Evolutionary conservation across 2,797 vertebrate species (phyloP).

Genomic region (Masticophis lateralis): DNA sequence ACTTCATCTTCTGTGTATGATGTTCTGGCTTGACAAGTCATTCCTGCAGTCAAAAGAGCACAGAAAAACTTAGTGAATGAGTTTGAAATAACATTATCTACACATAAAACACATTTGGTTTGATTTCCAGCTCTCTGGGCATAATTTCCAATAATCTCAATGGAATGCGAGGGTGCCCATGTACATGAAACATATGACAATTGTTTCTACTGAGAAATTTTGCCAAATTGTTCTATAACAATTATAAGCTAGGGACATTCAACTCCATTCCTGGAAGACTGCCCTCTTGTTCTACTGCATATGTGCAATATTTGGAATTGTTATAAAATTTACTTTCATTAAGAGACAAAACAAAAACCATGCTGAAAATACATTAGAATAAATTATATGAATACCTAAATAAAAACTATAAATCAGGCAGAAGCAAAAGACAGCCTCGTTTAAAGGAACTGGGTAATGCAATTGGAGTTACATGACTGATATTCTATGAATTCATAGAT

Average conservation of each 20-base stretch:
- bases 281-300: background rate
- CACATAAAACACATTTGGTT: background rate
- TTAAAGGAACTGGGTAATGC: background rate
- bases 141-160: background rate
- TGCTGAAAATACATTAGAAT: background rate
- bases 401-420: background rate
- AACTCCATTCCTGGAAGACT: background rate
- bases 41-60: conserved; percentile 77
- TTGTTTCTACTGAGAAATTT: background rate
- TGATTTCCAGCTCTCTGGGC: background rate
- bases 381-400: background rate
- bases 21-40: conserved; percentile 98
- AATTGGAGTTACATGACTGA: background rate
- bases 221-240: background rate
- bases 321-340: background rate
- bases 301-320: background rate
- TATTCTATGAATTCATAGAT: background rate
- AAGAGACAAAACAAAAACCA: background rate
- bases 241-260: background rate
- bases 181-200: background rate
- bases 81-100: background rate
- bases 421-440: background rate
- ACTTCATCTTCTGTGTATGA: conserved; percentile 99
- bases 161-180: background rate
- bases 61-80: conserved; percentile 28